These are phyloP conservation scores for Bombus huntii DNA, from an alignment of 1,140 invertebrate genomes.

Conservation along the genomic window DNA sequence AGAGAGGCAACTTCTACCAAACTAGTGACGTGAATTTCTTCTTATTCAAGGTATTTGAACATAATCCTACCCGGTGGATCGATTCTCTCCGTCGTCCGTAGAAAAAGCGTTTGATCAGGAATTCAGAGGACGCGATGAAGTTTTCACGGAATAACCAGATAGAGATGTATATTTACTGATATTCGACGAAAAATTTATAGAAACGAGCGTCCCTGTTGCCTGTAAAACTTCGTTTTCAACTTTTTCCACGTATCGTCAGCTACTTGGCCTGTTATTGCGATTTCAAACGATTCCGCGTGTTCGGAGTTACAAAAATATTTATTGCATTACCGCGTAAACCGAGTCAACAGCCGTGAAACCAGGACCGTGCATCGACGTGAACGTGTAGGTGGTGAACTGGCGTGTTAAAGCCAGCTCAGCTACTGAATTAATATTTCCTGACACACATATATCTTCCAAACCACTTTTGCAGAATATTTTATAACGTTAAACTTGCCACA, in stretches of 20 bases:
- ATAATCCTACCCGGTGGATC: constrained; percentile 48
- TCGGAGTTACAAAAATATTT: constrained; percentile 34
- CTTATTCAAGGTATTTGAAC: constrained; percentile 39
- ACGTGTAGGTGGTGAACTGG: not conserved
- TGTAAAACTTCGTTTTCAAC: constrained; percentile 29
- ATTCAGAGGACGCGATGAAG: constrained; percentile 40
- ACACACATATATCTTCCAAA: not conserved
- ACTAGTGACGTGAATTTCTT: constrained; percentile 42
- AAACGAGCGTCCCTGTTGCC: not conserved
- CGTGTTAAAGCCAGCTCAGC: not conserved
- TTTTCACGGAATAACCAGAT: constrained; percentile 17
- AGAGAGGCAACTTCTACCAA: constrained; percentile 25
- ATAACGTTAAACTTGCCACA: no score
- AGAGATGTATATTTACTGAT: constrained; percentile 31
- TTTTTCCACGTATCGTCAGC: constrained; percentile 35
- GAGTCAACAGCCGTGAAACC: not conserved
- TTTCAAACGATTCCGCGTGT: constrained; percentile 1
- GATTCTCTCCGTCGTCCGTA: constrained; percentile 26
- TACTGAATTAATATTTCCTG: not conserved
- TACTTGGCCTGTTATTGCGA: constrained; percentile 21
- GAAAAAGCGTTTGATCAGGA: constrained; percentile 52
- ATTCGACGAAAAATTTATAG: constrained; percentile 16
- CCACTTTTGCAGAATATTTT: not conserved
- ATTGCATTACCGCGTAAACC: not conserved
- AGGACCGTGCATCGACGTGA: not conserved